These are phyloP conservation scores for Narcine bancroftii DNA, from an alignment of 2,113 vertebrate species.

Conservation along the genomic window DNA sequence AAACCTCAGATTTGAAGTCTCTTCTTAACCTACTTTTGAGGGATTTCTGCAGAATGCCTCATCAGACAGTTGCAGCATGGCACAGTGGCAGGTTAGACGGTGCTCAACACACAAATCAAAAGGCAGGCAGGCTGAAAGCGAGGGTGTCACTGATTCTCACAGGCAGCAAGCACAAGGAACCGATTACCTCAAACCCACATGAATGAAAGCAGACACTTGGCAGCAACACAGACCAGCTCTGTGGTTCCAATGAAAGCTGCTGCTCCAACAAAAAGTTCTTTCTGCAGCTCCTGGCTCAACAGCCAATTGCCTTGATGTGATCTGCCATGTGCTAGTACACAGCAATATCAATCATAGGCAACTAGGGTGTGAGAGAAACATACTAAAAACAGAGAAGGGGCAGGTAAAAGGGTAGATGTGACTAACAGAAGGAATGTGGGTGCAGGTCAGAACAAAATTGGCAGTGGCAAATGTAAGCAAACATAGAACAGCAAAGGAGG, in stretches of 20 bases:
- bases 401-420: not conserved
- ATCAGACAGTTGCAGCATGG: not conserved
- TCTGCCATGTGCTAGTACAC: not conserved
- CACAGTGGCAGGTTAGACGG: not conserved
- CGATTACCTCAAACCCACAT: not conserved
- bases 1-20: no score
- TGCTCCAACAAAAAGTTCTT: not conserved
- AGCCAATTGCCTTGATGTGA: not conserved
- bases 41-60: not conserved
- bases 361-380: not conserved
- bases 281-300: not conserved
- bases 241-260: not conserved
- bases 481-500: not conserved
- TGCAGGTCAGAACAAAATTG: not conserved
- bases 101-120: not conserved
- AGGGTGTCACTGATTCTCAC: not conserved
- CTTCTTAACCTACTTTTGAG: not conserved
- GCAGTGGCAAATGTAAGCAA: not conserved
- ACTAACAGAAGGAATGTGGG: not conserved
- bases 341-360: not conserved
- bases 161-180: not conserved
- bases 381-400: not conserved
- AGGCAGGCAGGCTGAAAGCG: not conserved
- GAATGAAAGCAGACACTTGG: not conserved
- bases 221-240: not conserved